Conservation (phyloP, 2,113 vertebrate genomes). For the Ciconia maguari region DNA sequence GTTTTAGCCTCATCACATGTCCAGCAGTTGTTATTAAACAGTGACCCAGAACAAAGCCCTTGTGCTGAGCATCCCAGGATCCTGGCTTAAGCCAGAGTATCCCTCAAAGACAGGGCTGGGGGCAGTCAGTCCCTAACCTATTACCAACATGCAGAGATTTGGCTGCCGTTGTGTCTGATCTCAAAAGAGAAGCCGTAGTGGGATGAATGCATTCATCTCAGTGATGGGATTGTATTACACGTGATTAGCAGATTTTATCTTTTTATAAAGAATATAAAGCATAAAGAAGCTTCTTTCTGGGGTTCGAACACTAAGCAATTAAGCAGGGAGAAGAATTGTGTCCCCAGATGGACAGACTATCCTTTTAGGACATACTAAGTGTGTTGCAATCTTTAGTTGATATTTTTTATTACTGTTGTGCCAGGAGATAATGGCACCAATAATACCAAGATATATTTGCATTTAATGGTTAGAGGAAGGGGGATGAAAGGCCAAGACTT, state of each 20-base stretch:
- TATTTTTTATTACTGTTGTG: neutral
- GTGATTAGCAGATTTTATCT: neutral
- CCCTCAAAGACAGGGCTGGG: neutral
- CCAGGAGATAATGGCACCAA: neutral
- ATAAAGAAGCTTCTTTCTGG: neutral
- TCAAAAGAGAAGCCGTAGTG: neutral
- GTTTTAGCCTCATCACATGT: constrained; percentile 36
- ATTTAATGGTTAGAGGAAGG: neutral
- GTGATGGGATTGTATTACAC: neutral
- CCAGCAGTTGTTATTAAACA: neutral
- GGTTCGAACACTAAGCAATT: neutral
- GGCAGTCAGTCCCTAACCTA: neutral
- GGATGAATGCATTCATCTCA: neutral
- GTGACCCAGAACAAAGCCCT: constrained; percentile 31
- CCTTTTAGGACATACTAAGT: neutral
- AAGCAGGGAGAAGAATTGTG: neutral
- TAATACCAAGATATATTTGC: neutral
- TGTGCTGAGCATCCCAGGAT: constrained; percentile 1
- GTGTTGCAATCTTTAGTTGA: neutral
- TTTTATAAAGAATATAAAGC: neutral
- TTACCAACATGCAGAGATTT: constrained; percentile 3
- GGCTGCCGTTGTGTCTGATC: constrained; percentile 1
- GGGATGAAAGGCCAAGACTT: neutral
- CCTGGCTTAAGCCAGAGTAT: neutral
- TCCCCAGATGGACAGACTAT: neutral